phyloP scores from a whole-genome alignment of 2,797 vertebrate genomes.

The Antennarius maculatus region DNA sequence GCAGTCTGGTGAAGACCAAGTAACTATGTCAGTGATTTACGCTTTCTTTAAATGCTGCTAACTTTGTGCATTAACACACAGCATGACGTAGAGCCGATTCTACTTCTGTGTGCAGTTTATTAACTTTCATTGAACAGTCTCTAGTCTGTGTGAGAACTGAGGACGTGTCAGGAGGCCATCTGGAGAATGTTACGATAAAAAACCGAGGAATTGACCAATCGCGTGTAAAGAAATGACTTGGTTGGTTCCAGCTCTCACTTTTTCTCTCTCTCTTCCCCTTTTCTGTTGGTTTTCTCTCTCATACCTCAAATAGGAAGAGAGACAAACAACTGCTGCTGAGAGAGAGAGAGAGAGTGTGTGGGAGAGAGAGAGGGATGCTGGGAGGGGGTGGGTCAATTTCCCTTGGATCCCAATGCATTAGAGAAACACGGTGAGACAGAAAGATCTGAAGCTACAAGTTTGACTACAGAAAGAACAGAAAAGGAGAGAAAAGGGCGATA shows the following conservation, averaged over 20 bases:
- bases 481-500: background rate
- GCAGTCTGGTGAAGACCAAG: too few relatives aligned
- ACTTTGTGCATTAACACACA: background rate
- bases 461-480: background rate
- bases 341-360: slow-evolving; percentile 16
- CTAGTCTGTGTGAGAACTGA: slow-evolving; percentile 39
- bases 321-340: slow-evolving; percentile 15
- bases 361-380: slow-evolving; percentile 16
- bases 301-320: slow-evolving; percentile 24
- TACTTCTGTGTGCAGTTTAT: background rate
- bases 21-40: too few relatives aligned
- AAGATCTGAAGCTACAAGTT: slow-evolving; percentile 33
- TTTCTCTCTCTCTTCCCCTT: slow-evolving; percentile 2
- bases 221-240: slow-evolving; percentile 3
- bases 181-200: slow-evolving; percentile 62
- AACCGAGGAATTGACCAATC: slow-evolving; percentile 22
- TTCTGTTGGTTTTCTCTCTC: slow-evolving; percentile 34
- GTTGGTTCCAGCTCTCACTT: slow-evolving; percentile 16
- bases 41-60: background rate
- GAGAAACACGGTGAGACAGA: slow-evolving; percentile 7
- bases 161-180: slow-evolving; percentile 71
- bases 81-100: background rate
- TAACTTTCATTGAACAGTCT: slow-evolving; percentile 18
- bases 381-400: slow-evolving; percentile 35
- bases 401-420: slow-evolving; percentile 39